Percentiles rank a stretch among this genome's conserved stretches.
These are phyloP conservation scores for Oreochromis niloticus DNA, from an alignment of 2,113 vertebrate genomes.

Conservation along the genomic window DNA sequence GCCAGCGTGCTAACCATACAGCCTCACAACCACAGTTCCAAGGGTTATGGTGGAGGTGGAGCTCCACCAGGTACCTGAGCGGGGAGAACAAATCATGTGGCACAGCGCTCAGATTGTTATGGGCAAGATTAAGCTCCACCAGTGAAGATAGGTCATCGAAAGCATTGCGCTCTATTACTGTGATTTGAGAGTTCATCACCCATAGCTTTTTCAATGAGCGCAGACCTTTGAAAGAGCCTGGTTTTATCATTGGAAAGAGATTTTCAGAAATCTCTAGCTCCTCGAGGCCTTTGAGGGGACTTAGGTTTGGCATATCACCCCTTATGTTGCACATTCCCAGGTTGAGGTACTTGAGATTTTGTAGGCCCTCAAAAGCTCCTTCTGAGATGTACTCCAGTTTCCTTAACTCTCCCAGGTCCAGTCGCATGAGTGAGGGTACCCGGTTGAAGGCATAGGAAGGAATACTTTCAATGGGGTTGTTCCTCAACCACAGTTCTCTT, in stretches of 20 bases:
- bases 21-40: conserved; percentile 97
- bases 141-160: conserved; percentile 90
- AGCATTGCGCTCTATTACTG: conserved; percentile 88
- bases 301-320: conserved; percentile 92
- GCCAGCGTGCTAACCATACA: conserved; percentile 93
- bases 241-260: conserved; percentile 86
- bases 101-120: conserved; percentile 94
- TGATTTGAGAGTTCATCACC: conserved; percentile 98
- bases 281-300: conserved; percentile 87
- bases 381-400: conserved; percentile 97
- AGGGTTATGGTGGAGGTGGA: conserved; percentile 97
- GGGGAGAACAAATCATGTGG: conserved; percentile 94
- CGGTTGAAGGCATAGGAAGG: conserved; percentile 97
- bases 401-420: conserved; percentile 94
- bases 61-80: conserved; percentile 88
- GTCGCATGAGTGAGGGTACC: conserved; percentile 93
- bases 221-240: conserved; percentile 89
- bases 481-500: conserved; percentile 94
- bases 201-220: conserved; percentile 92
- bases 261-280: conserved; percentile 98
- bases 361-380: conserved; percentile 94
- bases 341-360: conserved; percentile 98
- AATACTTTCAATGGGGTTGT: conserved; percentile 98
- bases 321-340: conserved; percentile 95
- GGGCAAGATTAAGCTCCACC: conserved; percentile 95